Percentiles rank a stretch among this genome's conserved stretches.
phyloP scores from a whole-genome alignment of 1,140 invertebrate species.

The Colletes latitarsis region DNA sequence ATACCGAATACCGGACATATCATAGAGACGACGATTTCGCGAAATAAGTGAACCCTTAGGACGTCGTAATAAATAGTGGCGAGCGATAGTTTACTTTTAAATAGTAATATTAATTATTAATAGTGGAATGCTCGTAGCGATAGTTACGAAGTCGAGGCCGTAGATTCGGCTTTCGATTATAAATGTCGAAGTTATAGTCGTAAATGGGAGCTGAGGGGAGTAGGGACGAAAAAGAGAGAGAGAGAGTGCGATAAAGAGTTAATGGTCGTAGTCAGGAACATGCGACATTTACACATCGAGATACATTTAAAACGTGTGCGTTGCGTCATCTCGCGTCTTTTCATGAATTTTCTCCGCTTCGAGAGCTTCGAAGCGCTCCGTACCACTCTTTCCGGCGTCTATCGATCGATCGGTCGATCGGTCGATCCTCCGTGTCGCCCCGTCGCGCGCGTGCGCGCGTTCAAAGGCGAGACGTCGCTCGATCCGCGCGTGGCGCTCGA shows the following conservation, averaged over 20 bases:
- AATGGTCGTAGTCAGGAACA: constrained; percentile 73
- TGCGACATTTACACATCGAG: constrained; percentile 78
- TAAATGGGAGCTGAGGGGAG: constrained; percentile 1
- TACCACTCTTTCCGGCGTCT: too few relatives aligned
- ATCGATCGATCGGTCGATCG: too few relatives aligned
- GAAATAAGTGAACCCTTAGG: constrained; percentile 40
- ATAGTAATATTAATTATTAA: constrained; percentile 59
- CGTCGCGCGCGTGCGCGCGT: too few relatives aligned
- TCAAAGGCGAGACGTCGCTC: too few relatives aligned
- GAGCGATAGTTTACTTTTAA: constrained; percentile 58
- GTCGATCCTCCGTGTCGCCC: too few relatives aligned
- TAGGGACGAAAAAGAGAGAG: constrained; percentile 58
- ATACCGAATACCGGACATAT: constrained; percentile 58
- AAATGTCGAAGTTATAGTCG: constrained; percentile 22
- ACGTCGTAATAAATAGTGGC: constrained; percentile 54
- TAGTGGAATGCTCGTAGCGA: constrained; percentile 35
- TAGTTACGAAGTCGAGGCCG: constrained; percentile 20
- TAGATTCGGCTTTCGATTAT: constrained; percentile 18
- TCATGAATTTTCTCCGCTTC: constrained; percentile 7
- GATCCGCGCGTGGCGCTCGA: too few relatives aligned
- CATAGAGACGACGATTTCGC: constrained; percentile 62
- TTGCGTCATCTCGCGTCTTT: constrained; percentile 47
- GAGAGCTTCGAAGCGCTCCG: not conserved
- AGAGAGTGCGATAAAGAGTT: constrained; percentile 62
- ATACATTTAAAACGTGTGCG: constrained; percentile 59